Conservation (phyloP, 2,113 vertebrate genomes). For the Ceyx cyanopectus region DNA sequence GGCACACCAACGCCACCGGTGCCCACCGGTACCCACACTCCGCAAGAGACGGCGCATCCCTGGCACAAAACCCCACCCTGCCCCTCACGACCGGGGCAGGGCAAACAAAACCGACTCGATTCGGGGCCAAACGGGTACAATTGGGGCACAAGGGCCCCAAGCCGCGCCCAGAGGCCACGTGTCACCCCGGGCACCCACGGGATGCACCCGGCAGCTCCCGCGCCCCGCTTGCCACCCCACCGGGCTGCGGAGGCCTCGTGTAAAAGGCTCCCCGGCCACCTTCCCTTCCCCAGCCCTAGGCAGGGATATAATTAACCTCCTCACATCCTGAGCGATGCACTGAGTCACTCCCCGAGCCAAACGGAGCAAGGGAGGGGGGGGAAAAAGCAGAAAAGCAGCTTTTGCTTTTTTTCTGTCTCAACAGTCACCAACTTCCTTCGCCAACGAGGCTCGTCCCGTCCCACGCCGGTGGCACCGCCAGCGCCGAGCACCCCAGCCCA, state of each 20-base stretch:
- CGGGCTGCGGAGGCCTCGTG: neutral
- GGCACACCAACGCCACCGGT: neutral
- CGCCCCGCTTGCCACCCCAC: neutral
- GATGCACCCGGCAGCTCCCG: neutral
- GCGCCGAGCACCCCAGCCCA: neutral
- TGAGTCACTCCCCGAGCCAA: conserved; percentile 30
- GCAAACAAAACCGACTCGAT: fast-evolving
- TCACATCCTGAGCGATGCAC: conserved; percentile 45
- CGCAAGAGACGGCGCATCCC: fast-evolving
- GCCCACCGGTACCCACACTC: neutral
- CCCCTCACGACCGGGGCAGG: neutral
- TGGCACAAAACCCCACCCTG: fast-evolving
- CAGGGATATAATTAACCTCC: conserved; percentile 61
- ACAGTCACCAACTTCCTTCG: conserved; percentile 9
- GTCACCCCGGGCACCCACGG: neutral
- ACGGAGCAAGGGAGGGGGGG: neutral
- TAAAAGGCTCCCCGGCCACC: neutral
- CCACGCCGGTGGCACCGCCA: fast-evolving
- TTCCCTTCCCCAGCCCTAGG: neutral
- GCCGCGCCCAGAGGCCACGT: conserved; percentile 5
- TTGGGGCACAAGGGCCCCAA: neutral
- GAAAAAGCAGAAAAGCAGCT: too few relatives aligned
- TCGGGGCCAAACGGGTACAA: fast-evolving
- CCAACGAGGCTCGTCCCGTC: neutral
- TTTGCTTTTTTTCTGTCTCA: neutral